phyloP scores from a whole-genome alignment of 1,140 invertebrate genomes.

The Venustaconcha ellipsiformis region DNA sequence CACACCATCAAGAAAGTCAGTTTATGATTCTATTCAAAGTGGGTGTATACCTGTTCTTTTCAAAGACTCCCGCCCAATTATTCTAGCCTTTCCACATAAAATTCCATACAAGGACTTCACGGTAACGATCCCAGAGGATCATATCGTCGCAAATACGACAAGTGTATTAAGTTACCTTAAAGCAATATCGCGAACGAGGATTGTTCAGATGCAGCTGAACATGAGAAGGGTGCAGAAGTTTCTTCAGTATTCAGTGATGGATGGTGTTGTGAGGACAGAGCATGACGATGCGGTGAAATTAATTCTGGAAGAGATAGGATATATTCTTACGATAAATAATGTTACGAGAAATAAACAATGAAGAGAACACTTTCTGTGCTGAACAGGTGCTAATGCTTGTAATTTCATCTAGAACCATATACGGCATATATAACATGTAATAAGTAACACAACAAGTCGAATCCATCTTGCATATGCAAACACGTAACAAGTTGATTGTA shows the following conservation, averaged over 20 bases:
- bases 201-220: conserved; percentile 29
- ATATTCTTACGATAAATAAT: no score
- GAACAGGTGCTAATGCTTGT: no score
- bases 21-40: conserved; percentile 51
- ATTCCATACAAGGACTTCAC: conserved; percentile 45
- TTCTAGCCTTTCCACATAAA: conserved; percentile 39
- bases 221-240: conserved; percentile 37
- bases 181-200: conserved; percentile 29
- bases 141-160: conserved; percentile 6
- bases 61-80: conserved; percentile 12
- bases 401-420: no score
- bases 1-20: conserved; percentile 57
- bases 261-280: not conserved
- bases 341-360: no score
- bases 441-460: no score
- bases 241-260: conserved; percentile 44
- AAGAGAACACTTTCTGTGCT: no score
- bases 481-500: no score
- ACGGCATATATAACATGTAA: no score
- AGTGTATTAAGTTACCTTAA: conserved; percentile 33
- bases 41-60: conserved; percentile 59
- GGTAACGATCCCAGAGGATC: conserved; percentile 29
- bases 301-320: no score
- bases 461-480: no score
- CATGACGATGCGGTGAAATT: no score